A percentile compares a stretch with the other conserved stretches of the same genome.
These are phyloP conservation scores for Heliconius melpomene DNA, from an alignment of 1,140 invertebrate genomes.

Conservation along the genomic window DNA sequence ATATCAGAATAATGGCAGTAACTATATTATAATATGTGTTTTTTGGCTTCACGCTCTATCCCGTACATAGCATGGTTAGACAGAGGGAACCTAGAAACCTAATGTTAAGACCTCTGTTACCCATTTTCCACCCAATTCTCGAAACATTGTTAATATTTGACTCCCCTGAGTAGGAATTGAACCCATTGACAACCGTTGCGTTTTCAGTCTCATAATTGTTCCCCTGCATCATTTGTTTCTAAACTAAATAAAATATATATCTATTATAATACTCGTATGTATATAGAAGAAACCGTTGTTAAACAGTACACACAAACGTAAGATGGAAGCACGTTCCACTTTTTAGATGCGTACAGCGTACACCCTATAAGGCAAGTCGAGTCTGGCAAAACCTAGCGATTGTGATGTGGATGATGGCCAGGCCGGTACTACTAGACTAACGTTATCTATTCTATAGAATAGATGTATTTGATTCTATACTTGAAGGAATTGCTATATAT, in stretches of 20 bases:
- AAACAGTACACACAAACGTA: conserved; percentile 4
- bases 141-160: too few relatives aligned
- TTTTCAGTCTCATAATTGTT: too few relatives aligned
- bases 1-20: too few relatives aligned
- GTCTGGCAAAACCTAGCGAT: conserved; percentile 13
- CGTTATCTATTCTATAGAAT: conserved; percentile 13
- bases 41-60: too few relatives aligned
- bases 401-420: conserved; percentile 12
- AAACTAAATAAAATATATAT: not conserved
- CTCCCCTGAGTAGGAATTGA: too few relatives aligned
- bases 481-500: not conserved
- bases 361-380: conserved; percentile 12
- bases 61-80: too few relatives aligned
- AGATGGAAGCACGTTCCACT: conserved; percentile 15
- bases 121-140: too few relatives aligned
- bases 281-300: not conserved
- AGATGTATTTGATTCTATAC: not conserved
- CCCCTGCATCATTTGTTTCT: too few relatives aligned
- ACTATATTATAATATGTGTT: too few relatives aligned
- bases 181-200: too few relatives aligned
- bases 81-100: too few relatives aligned
- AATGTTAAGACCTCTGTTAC: too few relatives aligned
- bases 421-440: conserved; percentile 10
- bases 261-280: not conserved
- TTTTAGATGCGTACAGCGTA: conserved; percentile 11